Evolutionary conservation across 2,888 invertebrate species (phyloP), one percentile per base, ranked within the genome.

Genomic region (Iphiclides podalirius): DNA sequence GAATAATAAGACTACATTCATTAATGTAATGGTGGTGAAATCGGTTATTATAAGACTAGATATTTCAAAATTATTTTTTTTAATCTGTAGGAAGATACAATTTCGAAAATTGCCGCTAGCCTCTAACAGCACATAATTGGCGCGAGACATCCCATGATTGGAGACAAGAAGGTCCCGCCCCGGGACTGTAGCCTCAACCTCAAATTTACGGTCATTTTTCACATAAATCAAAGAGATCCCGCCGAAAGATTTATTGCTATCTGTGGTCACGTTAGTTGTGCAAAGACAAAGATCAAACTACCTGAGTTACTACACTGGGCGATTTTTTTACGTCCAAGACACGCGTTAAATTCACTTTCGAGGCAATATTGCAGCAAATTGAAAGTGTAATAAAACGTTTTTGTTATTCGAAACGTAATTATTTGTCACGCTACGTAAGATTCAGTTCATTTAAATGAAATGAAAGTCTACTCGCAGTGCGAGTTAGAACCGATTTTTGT

Each of bases 141-240:
- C 64, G 42, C 37, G 37, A 11, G 36, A 36, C 38, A 42, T 33
- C 15, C 31, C 28, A 16, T 38, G 33, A 38, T 42, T 60, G 68
- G 70, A 74, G 69, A 69, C 63, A 70, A 62, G 59, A 17, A 56
- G 63, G 69, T 61, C 47, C 75, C 77, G 76, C 75, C 78, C 71
- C 72, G 65, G 60, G 74, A 67, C 59, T 62, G 55, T 70, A 69
- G 69, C 64, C 71, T 70, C 74, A 86, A 86, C 88, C 88, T 84
- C 72, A 79, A 87, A 88, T 87, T 87, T 87, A 85, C 82, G 83
- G 70, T 85, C 82, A 88, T 88, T 87, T 87, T 86, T 86, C 86
- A 87, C 81, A 87, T 88, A 88, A 88, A 88, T 88, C 88, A 88
- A 88, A 86, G 83, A 67, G 66, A 66, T 65, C 80, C 85, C 83